Conservation (phyloP, 2,888 invertebrate genomes). For the Dermolepida albohirtum region DNA sequence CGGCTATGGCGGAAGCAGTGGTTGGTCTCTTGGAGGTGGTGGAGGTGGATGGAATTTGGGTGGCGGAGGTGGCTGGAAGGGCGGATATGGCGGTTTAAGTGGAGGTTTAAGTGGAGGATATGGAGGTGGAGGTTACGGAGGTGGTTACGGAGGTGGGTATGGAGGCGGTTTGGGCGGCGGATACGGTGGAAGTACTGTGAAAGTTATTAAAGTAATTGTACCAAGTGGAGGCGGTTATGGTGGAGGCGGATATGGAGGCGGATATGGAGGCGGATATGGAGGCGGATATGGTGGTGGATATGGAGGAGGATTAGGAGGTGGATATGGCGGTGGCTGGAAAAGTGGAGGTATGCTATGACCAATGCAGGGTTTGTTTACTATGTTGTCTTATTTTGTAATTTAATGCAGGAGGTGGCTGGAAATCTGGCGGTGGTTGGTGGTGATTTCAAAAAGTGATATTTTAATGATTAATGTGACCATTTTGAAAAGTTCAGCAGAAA, state of each 20-base stretch:
- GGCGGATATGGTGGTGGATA: slow-evolving; percentile 3
- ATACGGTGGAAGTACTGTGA: slow-evolving; percentile 11
- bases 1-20: slow-evolving; percentile 33
- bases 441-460: background rate
- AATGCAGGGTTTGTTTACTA: no score
- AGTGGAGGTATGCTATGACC: background rate
- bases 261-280: slow-evolving; percentile 4
- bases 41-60: slow-evolving; percentile 65
- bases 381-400: background rate
- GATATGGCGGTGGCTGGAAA: slow-evolving; percentile 17
- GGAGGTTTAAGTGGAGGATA: slow-evolving; percentile 9
- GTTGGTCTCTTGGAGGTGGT: slow-evolving; percentile 60
- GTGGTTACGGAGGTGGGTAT: slow-evolving; percentile 22
- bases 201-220: background rate
- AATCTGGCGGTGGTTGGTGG: slow-evolving; percentile 8
- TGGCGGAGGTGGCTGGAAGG: slow-evolving; percentile 43
- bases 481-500: no score
- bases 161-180: slow-evolving; percentile 21
- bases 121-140: background rate
- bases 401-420: slow-evolving; percentile 7
- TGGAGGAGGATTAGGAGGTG: background rate
- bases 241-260: slow-evolving; percentile 35
- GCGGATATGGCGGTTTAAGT: slow-evolving; percentile 18
- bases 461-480: no score
- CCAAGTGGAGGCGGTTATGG: slow-evolving; percentile 30